Percentiles rank a stretch among this genome's conserved stretches.
Conservation (phyloP, 1,140 invertebrate genomes). For the Cherax quadricarinatus region DNA sequence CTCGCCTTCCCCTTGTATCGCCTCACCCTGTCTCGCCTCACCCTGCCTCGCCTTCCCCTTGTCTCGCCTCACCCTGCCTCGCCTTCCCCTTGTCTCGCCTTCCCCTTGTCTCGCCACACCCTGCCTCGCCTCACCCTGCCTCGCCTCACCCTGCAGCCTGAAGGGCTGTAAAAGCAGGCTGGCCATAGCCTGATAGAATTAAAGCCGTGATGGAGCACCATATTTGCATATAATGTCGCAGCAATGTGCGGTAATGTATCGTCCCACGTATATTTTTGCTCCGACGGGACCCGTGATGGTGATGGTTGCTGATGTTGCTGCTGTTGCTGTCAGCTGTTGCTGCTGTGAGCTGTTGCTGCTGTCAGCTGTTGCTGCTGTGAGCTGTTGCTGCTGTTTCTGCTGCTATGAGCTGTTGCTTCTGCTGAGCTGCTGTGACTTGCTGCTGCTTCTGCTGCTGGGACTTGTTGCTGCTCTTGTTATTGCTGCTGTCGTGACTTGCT, state of each 20-base stretch:
- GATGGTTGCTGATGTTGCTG: not conserved
- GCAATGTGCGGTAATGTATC: constrained; percentile 32
- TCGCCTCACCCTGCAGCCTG: not conserved
- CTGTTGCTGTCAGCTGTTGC: not conserved
- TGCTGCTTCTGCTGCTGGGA: not conserved
- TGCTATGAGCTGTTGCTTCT: not conserved
- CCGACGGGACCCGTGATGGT: constrained; percentile 14
- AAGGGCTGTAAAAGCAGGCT: not conserved
- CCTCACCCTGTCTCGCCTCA: not conserved
- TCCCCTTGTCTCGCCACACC: not conserved
- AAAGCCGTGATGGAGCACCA: constrained; percentile 12
- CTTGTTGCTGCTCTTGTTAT: too few species aligned
- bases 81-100: not conserved
- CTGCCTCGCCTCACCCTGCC: not conserved
- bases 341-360: not conserved
- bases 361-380: not conserved
- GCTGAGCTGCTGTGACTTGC: too few species aligned
- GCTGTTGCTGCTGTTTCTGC: not conserved
- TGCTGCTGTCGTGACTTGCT: too few species aligned
- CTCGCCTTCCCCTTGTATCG: too few species aligned
- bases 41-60: not conserved
- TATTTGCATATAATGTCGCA: constrained; percentile 42
- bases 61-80: not conserved
- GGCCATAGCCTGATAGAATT: constrained; percentile 31
- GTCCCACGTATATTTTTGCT: not conserved